phyloP scores from a whole-genome alignment of 1,140 invertebrate species.

The Listronotus bonariensis region DNA sequence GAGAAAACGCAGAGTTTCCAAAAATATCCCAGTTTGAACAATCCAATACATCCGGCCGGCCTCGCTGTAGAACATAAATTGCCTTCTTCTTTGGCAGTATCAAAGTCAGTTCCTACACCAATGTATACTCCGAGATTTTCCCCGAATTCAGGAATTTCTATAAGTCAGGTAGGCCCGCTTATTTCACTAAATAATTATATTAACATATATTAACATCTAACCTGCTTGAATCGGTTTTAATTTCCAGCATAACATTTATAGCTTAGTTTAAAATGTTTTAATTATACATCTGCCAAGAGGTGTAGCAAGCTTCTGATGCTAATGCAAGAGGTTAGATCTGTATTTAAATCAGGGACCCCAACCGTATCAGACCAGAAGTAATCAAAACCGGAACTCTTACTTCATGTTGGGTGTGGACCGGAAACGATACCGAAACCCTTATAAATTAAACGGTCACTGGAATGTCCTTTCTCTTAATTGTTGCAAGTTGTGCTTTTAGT shows the following conservation, averaged over 20 bases:
- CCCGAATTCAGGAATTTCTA: conserved; percentile 48
- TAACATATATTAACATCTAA: conserved; percentile 5
- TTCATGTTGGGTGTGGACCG: no score
- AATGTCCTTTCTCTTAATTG: no score
- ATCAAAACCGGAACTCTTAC: no score
- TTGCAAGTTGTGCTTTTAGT: no score
- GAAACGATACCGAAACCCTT: no score
- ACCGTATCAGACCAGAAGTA: no score
- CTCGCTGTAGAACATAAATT: conserved; percentile 14
- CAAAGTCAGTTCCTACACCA: conserved; percentile 19
- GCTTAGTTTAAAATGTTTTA: not conserved
- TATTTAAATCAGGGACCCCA: no score
- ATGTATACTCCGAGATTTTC: conserved; percentile 43
- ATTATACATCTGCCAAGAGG: not conserved
- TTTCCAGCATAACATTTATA: conserved; percentile 1
- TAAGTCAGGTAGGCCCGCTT: conserved; percentile 49
- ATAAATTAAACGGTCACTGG: no score
- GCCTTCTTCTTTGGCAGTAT: conserved; percentile 31
- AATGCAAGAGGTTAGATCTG: no score
- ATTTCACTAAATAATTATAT: not conserved
- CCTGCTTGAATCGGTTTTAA: conserved; percentile 1
- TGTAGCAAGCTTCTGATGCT: not conserved
- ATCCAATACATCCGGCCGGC: not conserved
- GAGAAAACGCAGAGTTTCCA: not conserved
- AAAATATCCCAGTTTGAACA: conserved; percentile 5